These are phyloP conservation scores for Oreochromis aureus DNA, from an alignment of 2,113 vertebrate genomes.

Conservation along the genomic window DNA sequence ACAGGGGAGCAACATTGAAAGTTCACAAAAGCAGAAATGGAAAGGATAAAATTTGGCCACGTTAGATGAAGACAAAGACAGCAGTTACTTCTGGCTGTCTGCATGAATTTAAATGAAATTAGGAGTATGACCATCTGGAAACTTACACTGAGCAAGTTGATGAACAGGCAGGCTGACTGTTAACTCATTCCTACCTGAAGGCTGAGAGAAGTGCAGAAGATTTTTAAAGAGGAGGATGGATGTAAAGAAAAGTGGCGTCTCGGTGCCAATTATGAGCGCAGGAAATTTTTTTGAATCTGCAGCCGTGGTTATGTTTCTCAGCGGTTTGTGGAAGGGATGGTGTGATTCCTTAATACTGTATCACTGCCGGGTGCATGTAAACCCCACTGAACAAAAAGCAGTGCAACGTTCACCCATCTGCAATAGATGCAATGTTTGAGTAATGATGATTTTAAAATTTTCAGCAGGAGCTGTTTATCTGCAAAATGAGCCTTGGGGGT, in stretches of 20 bases:
- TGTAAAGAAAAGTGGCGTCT: not conserved
- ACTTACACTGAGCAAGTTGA: not conserved
- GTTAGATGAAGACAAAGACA: not conserved
- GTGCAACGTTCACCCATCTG: not conserved
- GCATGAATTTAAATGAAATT: not conserved
- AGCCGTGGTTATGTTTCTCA: not conserved
- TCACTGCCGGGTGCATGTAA: not conserved
- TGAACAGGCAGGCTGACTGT: not conserved
- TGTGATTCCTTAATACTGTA: not conserved
- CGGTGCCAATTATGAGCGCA: not conserved
- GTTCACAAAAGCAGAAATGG: not conserved
- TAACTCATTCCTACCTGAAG: not conserved
- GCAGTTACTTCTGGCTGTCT: not conserved
- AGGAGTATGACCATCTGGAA: not conserved
- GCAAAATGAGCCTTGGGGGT: not conserved
- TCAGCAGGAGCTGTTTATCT: not conserved
- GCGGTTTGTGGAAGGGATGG: fast-evolving
- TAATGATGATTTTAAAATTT: not conserved
- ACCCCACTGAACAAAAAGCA: not conserved
- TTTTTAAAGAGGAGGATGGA: not conserved
- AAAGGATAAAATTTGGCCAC: not conserved
- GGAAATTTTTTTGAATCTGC: not conserved
- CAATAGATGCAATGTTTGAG: not conserved
- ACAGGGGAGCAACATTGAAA: not conserved
- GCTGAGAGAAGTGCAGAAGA: not conserved